Evolutionary conservation across 2,113 vertebrate genomes (phyloP), one percentile per base, ranked within the genome.

Genomic region (Xiphophorus maculatus): DNA sequence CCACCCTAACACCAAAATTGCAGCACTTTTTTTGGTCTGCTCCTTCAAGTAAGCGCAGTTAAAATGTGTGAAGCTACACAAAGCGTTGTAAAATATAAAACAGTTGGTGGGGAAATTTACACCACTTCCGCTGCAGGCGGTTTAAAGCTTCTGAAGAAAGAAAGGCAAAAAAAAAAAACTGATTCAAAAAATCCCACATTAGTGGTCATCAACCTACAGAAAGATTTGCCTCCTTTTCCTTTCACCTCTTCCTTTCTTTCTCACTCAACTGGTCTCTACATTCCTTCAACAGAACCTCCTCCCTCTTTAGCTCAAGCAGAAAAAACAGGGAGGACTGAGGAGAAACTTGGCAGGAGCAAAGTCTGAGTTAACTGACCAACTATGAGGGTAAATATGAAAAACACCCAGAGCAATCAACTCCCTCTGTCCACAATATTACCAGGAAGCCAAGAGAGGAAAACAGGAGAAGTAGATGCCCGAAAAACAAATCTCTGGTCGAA

Each of bases 311-410:
- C 81, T 76, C 69, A 73, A 77, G 88, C 70, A 83, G 42, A 90
- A 91, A 28, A 91, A 91, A 86, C 84, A 90, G 76, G 69, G 67
- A 60, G 66, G 78, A n/a, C 65, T 25, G 78, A 79, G 69, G 40
- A 79, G 42, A 85, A 76, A 80, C n/a, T 32, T 91, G 91, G 91
- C 88, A 78, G 35, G 73, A 72, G 68, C 29, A 79, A 60, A 32
- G 76, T 71, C 80, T 93, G 89, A 92, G 84, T 86, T 61, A 79
- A 91, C 86, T 84, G 82, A 87, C 82, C 91, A 92, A 80, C 83
- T 91, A 92, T 88, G 87, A 64, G 74, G 80, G 76, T 88, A 88
- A 91, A 89, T 77, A 80, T 22, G 81, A 76, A 63, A 73, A 80
- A 80, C 76, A 12, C 3, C 27, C 61, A 73, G 62, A 72, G 42